phyloP scores from a whole-genome alignment of 2,797 vertebrate genomes.

The Serranus cabrilla region DNA sequence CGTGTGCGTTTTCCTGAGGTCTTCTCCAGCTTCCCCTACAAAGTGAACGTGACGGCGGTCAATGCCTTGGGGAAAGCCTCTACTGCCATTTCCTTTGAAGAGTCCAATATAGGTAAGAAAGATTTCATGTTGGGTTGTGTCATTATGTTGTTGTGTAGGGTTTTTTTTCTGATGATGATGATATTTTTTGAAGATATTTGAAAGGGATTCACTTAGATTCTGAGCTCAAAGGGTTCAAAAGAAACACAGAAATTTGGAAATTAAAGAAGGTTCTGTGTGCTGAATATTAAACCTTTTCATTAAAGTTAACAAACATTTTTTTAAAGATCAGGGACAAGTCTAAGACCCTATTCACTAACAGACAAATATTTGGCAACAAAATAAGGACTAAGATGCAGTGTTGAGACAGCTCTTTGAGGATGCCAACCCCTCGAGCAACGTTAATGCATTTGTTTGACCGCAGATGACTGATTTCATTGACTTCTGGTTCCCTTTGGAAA shows the following conservation, averaged over 20 bases:
- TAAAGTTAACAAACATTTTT: conserved; percentile 9
- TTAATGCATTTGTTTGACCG: conserved; percentile 61
- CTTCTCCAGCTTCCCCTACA: conserved; percentile 94
- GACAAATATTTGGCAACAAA: conserved; percentile 48
- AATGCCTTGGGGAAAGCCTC: conserved; percentile 92
- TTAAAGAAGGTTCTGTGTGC: background rate
- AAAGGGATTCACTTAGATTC: conserved; percentile 13
- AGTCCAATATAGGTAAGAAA: conserved; percentile 92
- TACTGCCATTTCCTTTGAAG: conserved; percentile 90
- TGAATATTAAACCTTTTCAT: conserved; percentile 19
- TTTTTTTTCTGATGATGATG: no score
- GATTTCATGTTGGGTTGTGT: background rate
- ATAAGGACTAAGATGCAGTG: conserved; percentile 32
- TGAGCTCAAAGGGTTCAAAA: conserved; percentile 17
- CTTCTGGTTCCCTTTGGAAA: conserved; percentile 54
- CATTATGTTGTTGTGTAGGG: background rate
- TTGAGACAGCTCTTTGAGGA: conserved; percentile 42
- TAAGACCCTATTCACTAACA: conserved; percentile 20
- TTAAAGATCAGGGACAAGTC: conserved; percentile 23
- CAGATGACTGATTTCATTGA: conserved; percentile 68
- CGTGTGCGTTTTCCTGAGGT: conserved; percentile 94
- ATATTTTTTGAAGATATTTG: conserved; percentile 28
- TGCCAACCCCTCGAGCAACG: conserved; percentile 47
- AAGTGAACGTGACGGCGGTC: conserved; percentile 93
- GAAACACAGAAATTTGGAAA: conserved; percentile 19